These are phyloP conservation scores for Paradoxurus hermaphroditus DNA, from an alignment of 2,113 vertebrate genomes.

Conservation along the genomic window DNA sequence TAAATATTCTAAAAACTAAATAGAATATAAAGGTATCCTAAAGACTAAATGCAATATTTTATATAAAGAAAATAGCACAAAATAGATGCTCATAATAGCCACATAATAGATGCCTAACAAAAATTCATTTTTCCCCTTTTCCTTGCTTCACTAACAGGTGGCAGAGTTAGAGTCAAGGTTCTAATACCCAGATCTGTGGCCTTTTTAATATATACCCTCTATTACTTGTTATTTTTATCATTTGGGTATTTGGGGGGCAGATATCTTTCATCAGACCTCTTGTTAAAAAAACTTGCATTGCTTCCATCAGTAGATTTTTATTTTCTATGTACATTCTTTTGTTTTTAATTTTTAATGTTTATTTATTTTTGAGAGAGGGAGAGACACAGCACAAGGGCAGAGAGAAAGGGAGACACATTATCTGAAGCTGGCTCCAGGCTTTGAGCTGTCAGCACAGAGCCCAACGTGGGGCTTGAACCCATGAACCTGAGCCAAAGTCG, in stretches of 20 bases:
- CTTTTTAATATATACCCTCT: not conserved
- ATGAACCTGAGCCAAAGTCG: too few species aligned
- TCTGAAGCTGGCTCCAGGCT: too few species aligned
- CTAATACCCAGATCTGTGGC: not conserved
- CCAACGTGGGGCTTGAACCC: too few species aligned
- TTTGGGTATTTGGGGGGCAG: not conserved
- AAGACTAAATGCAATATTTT: not conserved
- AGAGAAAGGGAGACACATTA: too few species aligned
- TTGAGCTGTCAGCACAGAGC: too few species aligned
- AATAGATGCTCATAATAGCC: too few species aligned
- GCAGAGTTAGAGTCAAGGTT: not conserved
- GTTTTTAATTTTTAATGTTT: too few species aligned
- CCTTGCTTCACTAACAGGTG: not conserved
- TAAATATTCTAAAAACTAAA: not conserved
- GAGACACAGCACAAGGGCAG: too few species aligned
- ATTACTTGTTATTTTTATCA: not conserved
- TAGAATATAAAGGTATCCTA: not conserved
- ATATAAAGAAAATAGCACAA: not conserved
- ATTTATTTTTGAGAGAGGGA: too few species aligned
- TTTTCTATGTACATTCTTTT: slow-evolving; percentile 15
- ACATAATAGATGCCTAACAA: not conserved
- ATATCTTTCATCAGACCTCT: not conserved
- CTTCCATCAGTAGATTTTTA: not conserved
- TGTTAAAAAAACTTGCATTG: not conserved
- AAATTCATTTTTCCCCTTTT: not conserved